These are phyloP conservation scores for Sarcophaga subvicina DNA, from an alignment of 2,888 invertebrate genomes.

Conservation along the genomic window DNA sequence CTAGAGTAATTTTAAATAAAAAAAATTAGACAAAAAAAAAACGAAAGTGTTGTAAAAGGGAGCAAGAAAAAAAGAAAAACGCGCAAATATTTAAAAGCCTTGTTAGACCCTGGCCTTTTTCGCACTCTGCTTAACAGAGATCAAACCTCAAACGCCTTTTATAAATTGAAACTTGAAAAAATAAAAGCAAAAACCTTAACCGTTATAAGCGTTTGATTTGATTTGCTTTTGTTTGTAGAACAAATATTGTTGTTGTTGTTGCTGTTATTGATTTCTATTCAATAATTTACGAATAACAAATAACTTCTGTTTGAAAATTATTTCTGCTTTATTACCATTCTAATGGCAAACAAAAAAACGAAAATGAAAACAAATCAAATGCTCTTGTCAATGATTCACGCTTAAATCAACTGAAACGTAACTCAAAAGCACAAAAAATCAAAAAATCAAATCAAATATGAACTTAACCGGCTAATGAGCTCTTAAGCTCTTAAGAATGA, in stretches of 20 bases:
- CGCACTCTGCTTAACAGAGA: constrained; percentile 24
- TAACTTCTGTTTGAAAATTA: constrained; percentile 10
- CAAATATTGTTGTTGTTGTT: background rate
- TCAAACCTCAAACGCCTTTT: constrained; percentile 43
- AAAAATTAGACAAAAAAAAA: background rate
- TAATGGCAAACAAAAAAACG: constrained; percentile 2
- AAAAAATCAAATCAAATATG: background rate
- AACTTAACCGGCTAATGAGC: background rate
- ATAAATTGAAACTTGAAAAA: background rate
- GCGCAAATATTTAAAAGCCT: background rate
- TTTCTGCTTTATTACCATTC: constrained; percentile 45
- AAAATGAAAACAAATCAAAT: constrained; percentile 3
- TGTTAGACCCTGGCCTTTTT: constrained; percentile 62
- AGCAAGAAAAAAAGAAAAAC: no score
- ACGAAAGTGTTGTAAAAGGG: background rate
- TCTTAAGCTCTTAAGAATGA: background rate
- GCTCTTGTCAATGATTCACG: constrained; percentile 55
- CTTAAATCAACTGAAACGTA: constrained; percentile 48
- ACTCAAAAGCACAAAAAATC: constrained; percentile 10
- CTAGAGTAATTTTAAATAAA: background rate
- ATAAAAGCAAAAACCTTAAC: constrained; percentile 45
- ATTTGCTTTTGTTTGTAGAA: background rate
- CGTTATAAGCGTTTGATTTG: constrained; percentile 49
- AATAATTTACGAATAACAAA: constrained; percentile 16
- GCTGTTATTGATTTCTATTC: background rate